Evolutionary conservation across 2,888 invertebrate genomes (phyloP), one percentile per base, ranked within the genome.

Genomic region (Lycia hirtaria): DNA sequence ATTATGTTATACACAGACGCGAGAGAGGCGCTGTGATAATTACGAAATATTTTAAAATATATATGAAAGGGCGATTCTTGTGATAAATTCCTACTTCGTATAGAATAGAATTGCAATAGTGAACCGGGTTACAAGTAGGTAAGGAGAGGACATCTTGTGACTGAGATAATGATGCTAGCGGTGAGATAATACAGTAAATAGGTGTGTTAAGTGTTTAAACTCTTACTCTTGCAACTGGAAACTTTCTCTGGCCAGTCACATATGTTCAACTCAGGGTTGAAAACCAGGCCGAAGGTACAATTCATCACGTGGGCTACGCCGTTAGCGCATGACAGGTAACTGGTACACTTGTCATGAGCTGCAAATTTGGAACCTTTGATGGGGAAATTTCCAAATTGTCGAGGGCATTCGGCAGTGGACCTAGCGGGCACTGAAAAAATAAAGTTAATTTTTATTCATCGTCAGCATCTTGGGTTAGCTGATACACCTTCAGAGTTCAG

Each of bases 171-270:
- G n/a, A n/a, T n/a, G n/a, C n/a, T n/a, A n/a, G n/a, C n/a, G n/a
- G n/a, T n/a, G n/a, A n/a, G n/a, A n/a, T n/a, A n/a, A n/a, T n/a
- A n/a, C 14, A 6, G 15, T 15, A 17, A 17, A n/a, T 4, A 4
- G n/a, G 20, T 37, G 10, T 30, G 9, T 17, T 9, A 19, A 37
- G n/a, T 19, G 3, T 12, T 15, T 15, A 32, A 3, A 32, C 26
- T 56, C 63, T 12, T 68, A 86, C 88, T 94, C 94, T 96, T 94
- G 76, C 97, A 97, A 41, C 94, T 93, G 0, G 94, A 77, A 0
- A 97, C 96, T 72, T 94, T 93, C 78, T 97, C 96, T 1, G 97
- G 96, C 96, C 97, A 97, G 72, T 97, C 96, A 74, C 97, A 97
- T 35, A 94, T 93, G 64, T 95, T 94, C 5, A 86, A 92, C 1